phyloP scores from a whole-genome alignment of 2,797 vertebrate species.

The Cryptoprocta ferox region DNA sequence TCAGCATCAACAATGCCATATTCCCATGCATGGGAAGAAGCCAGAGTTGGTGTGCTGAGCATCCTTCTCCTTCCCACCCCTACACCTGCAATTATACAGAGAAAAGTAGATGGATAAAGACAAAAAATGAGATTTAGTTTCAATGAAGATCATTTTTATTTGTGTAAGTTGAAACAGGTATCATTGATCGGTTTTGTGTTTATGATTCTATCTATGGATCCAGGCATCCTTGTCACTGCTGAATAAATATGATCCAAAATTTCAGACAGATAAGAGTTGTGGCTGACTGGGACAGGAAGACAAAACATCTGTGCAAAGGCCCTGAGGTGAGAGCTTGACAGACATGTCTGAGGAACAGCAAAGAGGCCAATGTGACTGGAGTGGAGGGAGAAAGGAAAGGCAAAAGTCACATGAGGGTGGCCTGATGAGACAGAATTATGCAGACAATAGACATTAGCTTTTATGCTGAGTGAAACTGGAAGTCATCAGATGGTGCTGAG shows the following conservation, averaged over 20 bases:
- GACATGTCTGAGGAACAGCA: background rate
- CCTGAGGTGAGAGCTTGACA: background rate
- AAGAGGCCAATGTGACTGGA: background rate
- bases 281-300: background rate
- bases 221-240: background rate
- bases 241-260: background rate
- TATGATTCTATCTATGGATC: background rate
- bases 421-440: background rate
- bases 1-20: background rate
- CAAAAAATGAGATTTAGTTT: background rate
- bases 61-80: background rate
- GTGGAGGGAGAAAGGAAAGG: too few species aligned
- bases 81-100: background rate
- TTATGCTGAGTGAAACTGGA: background rate
- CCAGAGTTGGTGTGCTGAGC: background rate
- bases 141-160: background rate
- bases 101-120: background rate
- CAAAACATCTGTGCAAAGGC: background rate
- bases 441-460: background rate
- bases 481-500: background rate
- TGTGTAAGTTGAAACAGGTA: background rate
- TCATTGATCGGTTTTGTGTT: background rate
- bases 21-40: background rate
- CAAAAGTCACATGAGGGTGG: too few species aligned
- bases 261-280: background rate